Evolutionary conservation across 1,140 invertebrate species (phyloP).

Genomic region (Prorops nasuta): DNA sequence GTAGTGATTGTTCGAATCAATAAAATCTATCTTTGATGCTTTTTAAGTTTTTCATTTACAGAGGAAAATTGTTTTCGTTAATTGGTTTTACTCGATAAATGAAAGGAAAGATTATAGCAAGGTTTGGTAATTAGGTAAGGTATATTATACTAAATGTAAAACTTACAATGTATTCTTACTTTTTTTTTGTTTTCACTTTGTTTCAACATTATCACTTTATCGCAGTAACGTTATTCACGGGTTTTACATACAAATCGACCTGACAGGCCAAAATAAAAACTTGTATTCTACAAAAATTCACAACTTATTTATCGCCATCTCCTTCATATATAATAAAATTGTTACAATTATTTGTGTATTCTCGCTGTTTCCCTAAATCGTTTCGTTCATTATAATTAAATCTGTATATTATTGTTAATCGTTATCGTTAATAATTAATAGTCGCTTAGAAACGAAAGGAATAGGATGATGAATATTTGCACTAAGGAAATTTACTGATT

Average conservation of each 20-base stretch:
- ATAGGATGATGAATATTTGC: no score
- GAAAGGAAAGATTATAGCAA: constrained; percentile 22
- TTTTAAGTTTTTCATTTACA: no score
- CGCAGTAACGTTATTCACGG: constrained; percentile 37
- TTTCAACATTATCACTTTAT: constrained; percentile 33
- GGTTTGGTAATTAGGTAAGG: constrained; percentile 42
- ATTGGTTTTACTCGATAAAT: no score
- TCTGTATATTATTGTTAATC: constrained; percentile 19
- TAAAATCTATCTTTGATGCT: no score
- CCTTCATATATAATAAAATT: constrained; percentile 33
- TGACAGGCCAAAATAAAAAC: constrained; percentile 36
- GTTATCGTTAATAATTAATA: constrained; percentile 27
- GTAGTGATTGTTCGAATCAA: no score
- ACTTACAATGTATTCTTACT: constrained; percentile 49
- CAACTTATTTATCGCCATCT: constrained; percentile 39
- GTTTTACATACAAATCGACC: constrained; percentile 36
- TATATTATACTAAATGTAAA: constrained; percentile 54
- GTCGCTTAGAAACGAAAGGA: constrained; percentile 32
- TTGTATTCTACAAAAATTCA: constrained; percentile 44
- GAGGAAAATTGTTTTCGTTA: no score
- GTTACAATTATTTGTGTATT: constrained; percentile 35
- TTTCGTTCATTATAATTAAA: constrained; percentile 25
- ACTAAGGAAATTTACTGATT: constrained; percentile 36
- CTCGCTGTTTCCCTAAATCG: constrained; percentile 14
- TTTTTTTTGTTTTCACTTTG: constrained; percentile 31